A percentile compares a stretch with the other conserved stretches of the same genome.
Evolutionary conservation across 2,113 vertebrate species (phyloP).

Genomic region (Notothenia coriiceps): DNA sequence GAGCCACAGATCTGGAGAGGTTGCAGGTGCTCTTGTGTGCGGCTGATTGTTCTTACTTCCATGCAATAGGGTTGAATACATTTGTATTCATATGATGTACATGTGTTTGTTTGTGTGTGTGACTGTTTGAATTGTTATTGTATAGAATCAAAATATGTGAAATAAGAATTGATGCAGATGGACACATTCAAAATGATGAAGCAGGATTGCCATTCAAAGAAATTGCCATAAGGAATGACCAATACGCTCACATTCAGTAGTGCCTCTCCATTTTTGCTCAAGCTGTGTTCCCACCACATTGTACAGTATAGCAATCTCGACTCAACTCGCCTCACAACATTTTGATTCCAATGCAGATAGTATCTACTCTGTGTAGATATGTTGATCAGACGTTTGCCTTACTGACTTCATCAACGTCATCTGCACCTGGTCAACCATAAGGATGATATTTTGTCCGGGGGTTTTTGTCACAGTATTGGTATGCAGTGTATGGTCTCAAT

Average conservation of each 20-base stretch:
- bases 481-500: no score
- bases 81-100: constrained; percentile 50
- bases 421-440: no score
- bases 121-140: constrained; percentile 31
- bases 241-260: background rate
- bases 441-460: no score
- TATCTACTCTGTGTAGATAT: no score
- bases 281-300: no score
- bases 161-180: constrained; percentile 9
- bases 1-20: constrained; percentile 52
- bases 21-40: constrained; percentile 67
- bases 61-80: constrained; percentile 38
- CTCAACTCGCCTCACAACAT: no score
- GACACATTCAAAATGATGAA: background rate
- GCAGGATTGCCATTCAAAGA: constrained; percentile 5
- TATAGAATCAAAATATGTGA: constrained; percentile 44
- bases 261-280: background rate
- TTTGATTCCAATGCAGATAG: no score
- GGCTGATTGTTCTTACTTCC: constrained; percentile 45
- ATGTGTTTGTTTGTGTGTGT: constrained; percentile 17
- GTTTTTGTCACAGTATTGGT: no score
- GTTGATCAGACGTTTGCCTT: no score
- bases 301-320: no score
- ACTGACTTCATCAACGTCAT: no score
- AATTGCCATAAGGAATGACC: background rate